Base-by-base conservation (phyloP, 2,888 invertebrate genomes). In the Cephus spinipes region DNA sequence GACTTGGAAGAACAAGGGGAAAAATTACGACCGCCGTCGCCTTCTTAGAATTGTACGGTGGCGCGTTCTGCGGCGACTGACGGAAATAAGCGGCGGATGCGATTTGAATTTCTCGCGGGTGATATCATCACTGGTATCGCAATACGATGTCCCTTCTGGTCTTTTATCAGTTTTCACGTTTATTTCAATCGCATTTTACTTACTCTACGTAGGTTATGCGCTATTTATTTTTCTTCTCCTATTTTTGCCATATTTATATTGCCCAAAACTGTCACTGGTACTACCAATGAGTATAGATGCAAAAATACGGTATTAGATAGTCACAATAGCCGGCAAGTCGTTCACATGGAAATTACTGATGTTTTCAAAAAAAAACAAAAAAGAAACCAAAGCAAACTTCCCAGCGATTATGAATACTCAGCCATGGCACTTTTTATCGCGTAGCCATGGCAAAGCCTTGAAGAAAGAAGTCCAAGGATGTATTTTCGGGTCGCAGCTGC, bases 391-490 rank as follows among this genome's bases (percentile, higher is more conserved):
- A 55, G 23, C 2, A 55, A 55, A 55, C 23, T 55, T 55, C 9
- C 23, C 55, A 6, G 0, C 9, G 23, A 23, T 55, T 55, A 23
- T 55, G 4, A 55, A 55, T 55, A 55, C 23, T 55, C 55, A 55
- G 55, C 23, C 55, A 55, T 55, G 55, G 55, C 3, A 23, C 71
- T 33, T 32, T 33, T 71, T 71, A 32, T 71, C 15, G 0, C 71
- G 71, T n/a, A 31, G 71, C 31, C 71, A 55, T 23, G 55, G 12
- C 71, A 23, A 71, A 31, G 23, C 71, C 71, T 71, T 71, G 71
- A 31, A 33, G 71, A 71, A 33, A 31, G 71, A 71, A 33, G 71
- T 71, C 31, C 71, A 71, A 71, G 71, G 71, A 71, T 71, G 71
- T 23, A 32, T 31, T 71, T 71, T 71, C 33, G 71, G 71, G 32